Evolutionary conservation across 2,113 vertebrate species (phyloP).

Genomic region (Lasiurus borealis): DNA sequence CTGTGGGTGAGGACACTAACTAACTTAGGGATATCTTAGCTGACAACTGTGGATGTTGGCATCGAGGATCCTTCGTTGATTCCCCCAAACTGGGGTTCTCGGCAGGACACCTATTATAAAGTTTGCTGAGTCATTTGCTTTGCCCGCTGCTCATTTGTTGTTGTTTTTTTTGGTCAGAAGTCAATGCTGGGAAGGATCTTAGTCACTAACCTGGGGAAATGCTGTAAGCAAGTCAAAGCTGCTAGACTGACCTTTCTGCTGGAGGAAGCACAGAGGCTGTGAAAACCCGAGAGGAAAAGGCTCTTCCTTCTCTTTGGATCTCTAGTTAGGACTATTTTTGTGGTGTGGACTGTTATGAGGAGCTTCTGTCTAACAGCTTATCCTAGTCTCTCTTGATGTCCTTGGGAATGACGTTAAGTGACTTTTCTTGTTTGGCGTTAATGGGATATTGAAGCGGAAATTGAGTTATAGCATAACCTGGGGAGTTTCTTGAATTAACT

Average conservation of each 20-base stretch:
- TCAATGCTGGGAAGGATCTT: neutral
- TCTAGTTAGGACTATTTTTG: neutral
- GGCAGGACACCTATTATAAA: neutral
- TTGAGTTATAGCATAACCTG: slow-evolving; percentile 60
- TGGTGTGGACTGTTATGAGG: neutral
- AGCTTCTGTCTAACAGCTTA: slow-evolving; percentile 42
- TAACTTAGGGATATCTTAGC: neutral
- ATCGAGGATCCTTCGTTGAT: neutral
- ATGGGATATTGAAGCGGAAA: slow-evolving; percentile 60
- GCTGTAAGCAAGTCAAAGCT: neutral
- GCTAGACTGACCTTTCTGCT: slow-evolving; percentile 10
- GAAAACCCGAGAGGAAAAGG: neutral
- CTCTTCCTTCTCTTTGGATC: neutral
- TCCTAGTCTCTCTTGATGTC: slow-evolving; percentile 55
- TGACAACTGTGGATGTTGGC: neutral
- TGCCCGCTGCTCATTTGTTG: neutral
- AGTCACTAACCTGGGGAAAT: neutral
- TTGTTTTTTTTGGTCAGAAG: neutral
- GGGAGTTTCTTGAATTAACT: slow-evolving; percentile 43
- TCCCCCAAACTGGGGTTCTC: neutral
- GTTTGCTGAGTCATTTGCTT: neutral
- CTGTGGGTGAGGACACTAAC: neutral
- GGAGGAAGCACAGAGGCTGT: neutral
- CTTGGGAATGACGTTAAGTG: slow-evolving; percentile 66
- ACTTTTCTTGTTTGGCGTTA: slow-evolving; percentile 58